Percentiles rank a stretch among this genome's conserved stretches.
These are phyloP conservation scores for Nothura maculosa DNA, from an alignment of 2,797 vertebrate species.

Conservation along the genomic window DNA sequence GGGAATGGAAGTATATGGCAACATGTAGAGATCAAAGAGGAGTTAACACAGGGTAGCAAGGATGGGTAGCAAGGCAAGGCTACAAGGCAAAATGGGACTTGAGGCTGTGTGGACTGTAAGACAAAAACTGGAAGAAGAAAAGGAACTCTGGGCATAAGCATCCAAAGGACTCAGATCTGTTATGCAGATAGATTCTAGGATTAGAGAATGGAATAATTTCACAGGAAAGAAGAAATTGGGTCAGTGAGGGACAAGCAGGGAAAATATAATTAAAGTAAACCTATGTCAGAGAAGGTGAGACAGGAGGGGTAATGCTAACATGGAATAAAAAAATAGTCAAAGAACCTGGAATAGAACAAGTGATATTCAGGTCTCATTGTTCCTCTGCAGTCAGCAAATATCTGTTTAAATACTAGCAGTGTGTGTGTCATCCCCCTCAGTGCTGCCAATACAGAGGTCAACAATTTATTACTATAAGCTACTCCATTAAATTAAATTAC, in stretches of 20 bases:
- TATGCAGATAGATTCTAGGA: slow-evolving; percentile 18
- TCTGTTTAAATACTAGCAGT: slow-evolving; percentile 19
- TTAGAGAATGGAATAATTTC: neutral
- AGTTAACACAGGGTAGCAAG: neutral
- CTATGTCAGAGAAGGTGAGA: slow-evolving; percentile 23
- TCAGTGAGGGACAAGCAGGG: neutral
- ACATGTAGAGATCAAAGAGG: neutral
- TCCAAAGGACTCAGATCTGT: neutral
- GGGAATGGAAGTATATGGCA: fast-evolving
- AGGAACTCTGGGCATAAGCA: neutral
- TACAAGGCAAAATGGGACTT: neutral
- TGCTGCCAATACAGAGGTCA: slow-evolving; percentile 30
- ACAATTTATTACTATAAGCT: slow-evolving; percentile 9
- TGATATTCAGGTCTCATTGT: slow-evolving; percentile 26
- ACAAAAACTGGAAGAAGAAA: neutral
- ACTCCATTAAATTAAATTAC: slow-evolving; percentile 24
- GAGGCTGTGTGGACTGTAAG: neutral
- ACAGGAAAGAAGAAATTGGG: neutral
- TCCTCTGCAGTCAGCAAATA: slow-evolving; percentile 36
- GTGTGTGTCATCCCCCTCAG: slow-evolving; percentile 20
- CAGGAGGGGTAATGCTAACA: slow-evolving; percentile 1
- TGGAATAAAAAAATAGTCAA: neutral
- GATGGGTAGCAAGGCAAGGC: neutral
- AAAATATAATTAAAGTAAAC: slow-evolving; percentile 27
- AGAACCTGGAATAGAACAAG: neutral